Conservation (phyloP, 1,140 invertebrate genomes). For the Eueides isabella region DNA sequence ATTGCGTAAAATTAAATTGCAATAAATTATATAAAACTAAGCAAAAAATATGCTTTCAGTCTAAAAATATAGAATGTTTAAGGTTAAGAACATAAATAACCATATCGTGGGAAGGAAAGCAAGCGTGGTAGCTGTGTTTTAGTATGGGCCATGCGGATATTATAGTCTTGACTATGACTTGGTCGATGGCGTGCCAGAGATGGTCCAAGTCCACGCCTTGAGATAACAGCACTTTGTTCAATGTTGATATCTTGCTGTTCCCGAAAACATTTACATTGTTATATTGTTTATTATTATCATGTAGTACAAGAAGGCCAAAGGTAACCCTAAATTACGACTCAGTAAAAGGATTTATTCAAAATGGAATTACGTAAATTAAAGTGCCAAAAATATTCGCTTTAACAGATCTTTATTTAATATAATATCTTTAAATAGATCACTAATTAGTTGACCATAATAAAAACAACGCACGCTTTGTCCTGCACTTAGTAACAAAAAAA, state of each 20-base stretch:
- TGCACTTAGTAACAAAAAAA: too few species aligned
- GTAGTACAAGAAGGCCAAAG: not conserved
- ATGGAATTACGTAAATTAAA: too few species aligned
- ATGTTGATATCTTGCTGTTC: conserved; percentile 89
- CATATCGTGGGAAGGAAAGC: conserved; percentile 92
- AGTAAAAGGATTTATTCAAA: too few species aligned
- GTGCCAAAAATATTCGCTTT: too few species aligned
- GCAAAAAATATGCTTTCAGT: not conserved
- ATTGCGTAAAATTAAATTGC: not conserved
- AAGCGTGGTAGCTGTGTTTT: conserved; percentile 93
- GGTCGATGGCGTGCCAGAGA: conserved; percentile 92
- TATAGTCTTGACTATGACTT: conserved; percentile 95
- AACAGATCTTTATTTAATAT: too few species aligned
- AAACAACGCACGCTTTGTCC: too few species aligned
- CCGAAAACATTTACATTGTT: conserved; percentile 11
- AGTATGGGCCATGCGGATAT: conserved; percentile 92
- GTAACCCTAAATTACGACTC: too few species aligned
- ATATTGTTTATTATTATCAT: not conserved
- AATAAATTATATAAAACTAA: not conserved
- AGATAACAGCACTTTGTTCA: conserved; percentile 88
- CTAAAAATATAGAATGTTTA: conserved; percentile 22
- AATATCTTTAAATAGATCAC: too few species aligned
- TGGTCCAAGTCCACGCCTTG: conserved; percentile 88
- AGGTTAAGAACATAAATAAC: conserved; percentile 52
- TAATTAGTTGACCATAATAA: too few species aligned